Evolutionary conservation across 1,140 invertebrate species (phyloP).

Genomic region (Ctenoplectra terminalis): DNA sequence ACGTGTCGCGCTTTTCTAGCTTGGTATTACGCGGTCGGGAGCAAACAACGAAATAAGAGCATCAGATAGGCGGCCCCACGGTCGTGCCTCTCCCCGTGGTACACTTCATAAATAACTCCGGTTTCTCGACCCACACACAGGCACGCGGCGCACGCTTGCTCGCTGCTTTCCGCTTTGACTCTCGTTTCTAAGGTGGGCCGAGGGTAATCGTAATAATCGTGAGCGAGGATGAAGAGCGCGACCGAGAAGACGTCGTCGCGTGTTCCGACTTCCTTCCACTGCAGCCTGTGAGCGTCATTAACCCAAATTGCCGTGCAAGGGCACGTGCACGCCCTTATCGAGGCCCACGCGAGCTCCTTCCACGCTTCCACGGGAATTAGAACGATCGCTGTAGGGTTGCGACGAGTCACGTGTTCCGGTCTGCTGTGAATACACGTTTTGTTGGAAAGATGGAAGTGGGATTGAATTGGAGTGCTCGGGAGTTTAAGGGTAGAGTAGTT

Average conservation of each 20-base stretch:
- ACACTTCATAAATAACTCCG: constrained; percentile 72
- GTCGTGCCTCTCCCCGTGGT: constrained; percentile 35
- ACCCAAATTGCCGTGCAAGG: constrained; percentile 71
- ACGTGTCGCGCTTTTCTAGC: constrained; percentile 73
- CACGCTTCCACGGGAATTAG: constrained; percentile 6
- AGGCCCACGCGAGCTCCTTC: constrained; percentile 40
- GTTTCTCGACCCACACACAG: constrained; percentile 50
- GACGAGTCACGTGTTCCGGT: constrained; percentile 6
- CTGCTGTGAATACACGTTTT: not conserved
- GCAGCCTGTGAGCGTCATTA: constrained; percentile 63
- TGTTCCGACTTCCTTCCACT: constrained; percentile 13
- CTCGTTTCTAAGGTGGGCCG: constrained; percentile 30
- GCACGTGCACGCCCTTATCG: constrained; percentile 59
- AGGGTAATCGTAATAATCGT: constrained; percentile 65
- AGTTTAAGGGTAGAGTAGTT: not conserved
- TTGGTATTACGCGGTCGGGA: constrained; percentile 57
- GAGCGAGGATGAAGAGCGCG: constrained; percentile 29
- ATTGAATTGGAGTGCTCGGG: not conserved
- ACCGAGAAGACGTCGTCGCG: constrained; percentile 34
- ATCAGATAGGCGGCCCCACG: constrained; percentile 64
- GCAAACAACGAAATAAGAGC: constrained; percentile 74
- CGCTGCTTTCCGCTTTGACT: not conserved
- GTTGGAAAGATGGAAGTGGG: not conserved
- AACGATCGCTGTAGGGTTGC: not conserved
- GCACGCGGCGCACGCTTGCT: not conserved